Evolutionary conservation across 2,888 invertebrate species (phyloP).

Genomic region (Coremacera marginata): DNA sequence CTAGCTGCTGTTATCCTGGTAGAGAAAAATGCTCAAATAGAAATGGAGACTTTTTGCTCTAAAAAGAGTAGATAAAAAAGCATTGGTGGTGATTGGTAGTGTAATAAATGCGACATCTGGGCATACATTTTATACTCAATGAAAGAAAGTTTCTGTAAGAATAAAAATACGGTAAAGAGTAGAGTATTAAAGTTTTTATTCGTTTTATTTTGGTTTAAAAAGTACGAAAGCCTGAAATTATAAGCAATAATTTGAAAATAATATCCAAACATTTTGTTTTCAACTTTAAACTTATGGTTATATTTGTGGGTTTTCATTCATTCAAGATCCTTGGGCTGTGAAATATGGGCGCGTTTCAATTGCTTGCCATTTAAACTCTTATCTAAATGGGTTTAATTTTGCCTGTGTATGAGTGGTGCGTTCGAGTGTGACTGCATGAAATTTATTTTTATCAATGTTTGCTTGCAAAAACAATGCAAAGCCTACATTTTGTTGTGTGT

Average conservation of each 20-base stretch:
- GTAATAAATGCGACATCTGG: not conserved
- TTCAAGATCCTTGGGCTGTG: not conserved
- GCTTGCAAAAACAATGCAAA: not conserved
- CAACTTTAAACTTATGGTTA: not conserved
- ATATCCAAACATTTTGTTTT: not conserved
- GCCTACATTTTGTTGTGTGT: not conserved
- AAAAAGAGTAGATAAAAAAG: not conserved
- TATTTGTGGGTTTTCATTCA: not conserved
- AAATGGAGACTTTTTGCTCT: slow-evolving; percentile 40
- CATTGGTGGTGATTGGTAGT: not conserved
- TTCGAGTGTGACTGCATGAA: not conserved
- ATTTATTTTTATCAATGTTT: not conserved
- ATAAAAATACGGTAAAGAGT: not conserved
- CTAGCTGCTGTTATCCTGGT: slow-evolving; percentile 42
- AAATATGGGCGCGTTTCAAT: not conserved
- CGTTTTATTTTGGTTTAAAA: not conserved
- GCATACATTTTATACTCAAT: too few relatives aligned
- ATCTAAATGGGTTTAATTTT: slow-evolving; percentile 19
- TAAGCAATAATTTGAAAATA: not conserved
- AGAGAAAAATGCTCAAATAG: slow-evolving; percentile 47
- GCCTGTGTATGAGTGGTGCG: not conserved
- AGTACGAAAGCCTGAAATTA: not conserved
- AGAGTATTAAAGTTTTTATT: not conserved
- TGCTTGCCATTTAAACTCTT: not conserved
- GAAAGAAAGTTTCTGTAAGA: not conserved